These are phyloP conservation scores for Tragelaphus scriptus DNA, from an alignment of 2,113 vertebrate species.

Conservation along the genomic window DNA sequence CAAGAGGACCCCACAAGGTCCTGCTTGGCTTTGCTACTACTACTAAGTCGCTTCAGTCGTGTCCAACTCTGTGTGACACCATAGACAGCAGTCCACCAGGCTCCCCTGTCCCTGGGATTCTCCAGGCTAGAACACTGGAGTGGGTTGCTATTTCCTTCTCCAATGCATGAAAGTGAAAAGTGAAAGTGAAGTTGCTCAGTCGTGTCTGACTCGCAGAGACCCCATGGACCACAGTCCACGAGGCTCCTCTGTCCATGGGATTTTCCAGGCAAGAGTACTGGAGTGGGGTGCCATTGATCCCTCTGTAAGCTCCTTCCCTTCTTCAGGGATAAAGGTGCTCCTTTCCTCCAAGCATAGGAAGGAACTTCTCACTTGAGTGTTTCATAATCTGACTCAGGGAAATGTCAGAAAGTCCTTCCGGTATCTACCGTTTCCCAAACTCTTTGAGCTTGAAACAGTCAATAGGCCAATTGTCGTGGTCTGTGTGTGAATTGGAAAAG, in stretches of 20 bases:
- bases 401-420: neutral
- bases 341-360: neutral
- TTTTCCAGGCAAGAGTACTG: too few relatives aligned
- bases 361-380: neutral
- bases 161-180: too few relatives aligned
- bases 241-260: too few relatives aligned
- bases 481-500: neutral
- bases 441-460: neutral
- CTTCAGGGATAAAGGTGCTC: neutral
- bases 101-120: too few relatives aligned
- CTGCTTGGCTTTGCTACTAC: neutral
- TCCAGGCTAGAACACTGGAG: too few relatives aligned
- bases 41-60: too few relatives aligned
- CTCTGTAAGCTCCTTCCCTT: neutral
- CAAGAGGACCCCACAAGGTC: neutral
- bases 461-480: neutral
- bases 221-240: too few relatives aligned
- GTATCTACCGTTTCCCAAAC: neutral
- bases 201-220: fast-evolving
- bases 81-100: too few relatives aligned
- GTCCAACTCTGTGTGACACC: too few relatives aligned
- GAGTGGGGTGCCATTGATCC: too few relatives aligned
- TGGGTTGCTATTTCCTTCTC: too few relatives aligned
- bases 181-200: too few relatives aligned
- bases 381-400: neutral